Evolutionary conservation across 2,797 vertebrate species (phyloP), one percentile per base, ranked within the genome.

Genomic region (Accipiter badius): DNA sequence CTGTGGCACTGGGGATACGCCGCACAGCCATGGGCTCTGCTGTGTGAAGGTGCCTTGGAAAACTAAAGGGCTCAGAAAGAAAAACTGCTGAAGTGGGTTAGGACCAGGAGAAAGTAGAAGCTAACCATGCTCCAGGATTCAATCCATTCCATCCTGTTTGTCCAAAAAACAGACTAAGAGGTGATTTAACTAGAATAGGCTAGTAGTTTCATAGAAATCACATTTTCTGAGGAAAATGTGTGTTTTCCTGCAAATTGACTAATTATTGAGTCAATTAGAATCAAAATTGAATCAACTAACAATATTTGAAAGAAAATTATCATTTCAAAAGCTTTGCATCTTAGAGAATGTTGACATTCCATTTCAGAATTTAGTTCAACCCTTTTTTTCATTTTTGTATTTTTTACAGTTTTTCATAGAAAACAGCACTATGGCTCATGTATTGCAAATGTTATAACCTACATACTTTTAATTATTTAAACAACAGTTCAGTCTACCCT

Each of bases 61-160:
- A 21, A 4, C 9, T 8, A 4, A 31, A 28, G 61, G 39, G 44
- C 24, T 55, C 5, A 35, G 42, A 19, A n/a, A 22, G 52, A 21
- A 29, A 22, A 25, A 10, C 17, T 25, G 37, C 62, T 31, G 52
- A 8, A 17, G 42, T 20, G 40, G 20, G 7, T 47, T 7, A 4
- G 17, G 42, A 24, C 5, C 10, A 2, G 46, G 67, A 33, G 37
- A 29, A 74, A 29, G 20, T 2, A 13, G 26, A 11, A 54, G 15
- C 9, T 29, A 39, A 25, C 39, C 0, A 1, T 16, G 61, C 52
- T 29, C 37, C 18, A 2, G 44, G 37, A 14, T 22, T 14, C 44
- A 20, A 10, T 46, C 78, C 15, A 0, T 31, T 25, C 69, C 47
- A 46, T 15, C n/a, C 29, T 6, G 20, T 13, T 26, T 1, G 0